Base-by-base conservation (phyloP, 2,113 vertebrate species). In the Syrrhaptes paradoxus region DNA sequence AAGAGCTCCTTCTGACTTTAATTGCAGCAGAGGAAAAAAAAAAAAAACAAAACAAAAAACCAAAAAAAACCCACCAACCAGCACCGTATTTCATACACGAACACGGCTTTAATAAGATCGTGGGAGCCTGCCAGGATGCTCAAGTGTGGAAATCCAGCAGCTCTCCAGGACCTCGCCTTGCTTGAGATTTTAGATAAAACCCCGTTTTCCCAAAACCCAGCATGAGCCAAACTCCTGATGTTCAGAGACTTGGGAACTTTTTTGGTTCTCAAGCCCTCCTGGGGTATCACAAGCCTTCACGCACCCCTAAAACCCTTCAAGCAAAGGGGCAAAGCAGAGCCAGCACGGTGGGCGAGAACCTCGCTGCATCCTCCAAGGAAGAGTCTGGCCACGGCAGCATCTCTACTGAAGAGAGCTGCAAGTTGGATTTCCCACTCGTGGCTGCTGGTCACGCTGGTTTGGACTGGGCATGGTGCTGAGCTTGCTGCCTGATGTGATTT, bases 361-460 rank as follows among this genome's bases (percentile, higher is more conserved):
- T 70, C 13, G 2, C 7, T 31, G 62, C 48, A 62, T 83, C 59
- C 63, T 48, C 52, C 3, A 2, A 20, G 57, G 31, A 77, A 29
- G 16, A 54, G 9, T 8, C 10, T 24, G 24, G 43, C 54, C 7
- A 25, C 0, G 1, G 41, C 31, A 45, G 52, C 80, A 55, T 36
- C 85, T 48, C 10, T 62, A 26, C 34, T 5, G 1, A 22, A 46
- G 21, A 13, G 22, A 38, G 32, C 51, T 18, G 14, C 24, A 14
- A 43, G 51, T 31, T 14, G 25, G 80, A 70, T 63, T 94, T 81
- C 80, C 93, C 93, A 24, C 49, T 52, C 25, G 2, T 2, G 22
- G 18, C 74, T 88, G 85, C 95, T 96, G 84, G 89, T 95, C 11
- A 2, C 85, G n/a, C 96, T 93, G 91, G 93, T 96, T 96, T 90